Conservation (phyloP, 2,113 vertebrate species). For the Parus major region DNA sequence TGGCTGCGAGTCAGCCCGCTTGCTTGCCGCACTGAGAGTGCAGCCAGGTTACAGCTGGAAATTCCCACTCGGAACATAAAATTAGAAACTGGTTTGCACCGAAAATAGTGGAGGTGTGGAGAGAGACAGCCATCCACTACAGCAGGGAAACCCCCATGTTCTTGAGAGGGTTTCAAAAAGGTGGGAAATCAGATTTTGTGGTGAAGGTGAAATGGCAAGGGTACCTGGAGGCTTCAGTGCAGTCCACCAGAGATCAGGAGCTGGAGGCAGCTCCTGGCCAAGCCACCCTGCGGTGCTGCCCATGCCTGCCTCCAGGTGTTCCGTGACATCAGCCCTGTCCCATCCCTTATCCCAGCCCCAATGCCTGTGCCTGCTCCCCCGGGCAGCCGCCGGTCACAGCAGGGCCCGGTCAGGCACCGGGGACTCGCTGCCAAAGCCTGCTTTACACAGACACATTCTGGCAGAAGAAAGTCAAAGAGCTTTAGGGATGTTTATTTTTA, state of each 20-base stretch:
- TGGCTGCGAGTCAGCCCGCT: slow-evolving; percentile 43
- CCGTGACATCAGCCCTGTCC: not conserved
- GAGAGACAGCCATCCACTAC: not conserved
- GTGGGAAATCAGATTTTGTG: not conserved
- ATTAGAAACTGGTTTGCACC: not conserved
- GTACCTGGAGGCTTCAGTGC: not conserved
- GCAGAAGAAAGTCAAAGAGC: not conserved
- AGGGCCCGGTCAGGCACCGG: rapidly evolving
- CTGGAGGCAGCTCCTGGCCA: rapidly evolving
- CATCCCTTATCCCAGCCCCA: rapidly evolving
- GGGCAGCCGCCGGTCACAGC: rapidly evolving
- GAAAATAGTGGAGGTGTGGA: rapidly evolving
- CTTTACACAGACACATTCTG: not conserved
- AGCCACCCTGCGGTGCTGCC: rapidly evolving
- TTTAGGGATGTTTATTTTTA: not conserved
- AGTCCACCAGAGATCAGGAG: not conserved
- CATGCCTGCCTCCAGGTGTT: rapidly evolving
- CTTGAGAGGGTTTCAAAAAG: not conserved
- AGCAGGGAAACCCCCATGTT: not conserved
- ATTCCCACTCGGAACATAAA: not conserved
- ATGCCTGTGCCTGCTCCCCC: rapidly evolving
- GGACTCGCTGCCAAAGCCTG: not conserved
- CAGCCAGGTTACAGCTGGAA: slow-evolving; percentile 28
- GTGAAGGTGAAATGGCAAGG: not conserved
- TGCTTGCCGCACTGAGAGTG: not conserved